These are phyloP conservation scores for Caenorhabditis remanei DNA, from an alignment of 1,140 invertebrate species.

Conservation along the genomic window DNA sequence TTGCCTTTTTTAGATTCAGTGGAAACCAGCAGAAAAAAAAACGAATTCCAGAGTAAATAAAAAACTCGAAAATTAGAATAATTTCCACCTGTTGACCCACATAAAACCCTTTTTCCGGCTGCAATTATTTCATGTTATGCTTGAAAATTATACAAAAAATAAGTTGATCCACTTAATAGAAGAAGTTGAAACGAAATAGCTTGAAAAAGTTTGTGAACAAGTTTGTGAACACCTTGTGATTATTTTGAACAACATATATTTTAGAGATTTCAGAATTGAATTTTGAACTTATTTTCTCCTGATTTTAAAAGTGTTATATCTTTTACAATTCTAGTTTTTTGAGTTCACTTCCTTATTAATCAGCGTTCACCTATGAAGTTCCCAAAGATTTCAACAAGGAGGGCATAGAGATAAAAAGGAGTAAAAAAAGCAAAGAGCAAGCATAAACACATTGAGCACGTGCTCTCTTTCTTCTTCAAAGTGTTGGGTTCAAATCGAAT, in stretches of 20 bases:
- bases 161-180: too few relatives aligned
- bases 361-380: background rate
- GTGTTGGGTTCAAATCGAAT: slow-evolving; percentile 40
- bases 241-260: too few relatives aligned
- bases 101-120: background rate
- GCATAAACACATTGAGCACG: slow-evolving; percentile 50
- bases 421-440: slow-evolving; percentile 39
- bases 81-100: background rate
- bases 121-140: background rate
- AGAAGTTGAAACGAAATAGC: too few relatives aligned
- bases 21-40: background rate
- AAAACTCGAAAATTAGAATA: background rate
- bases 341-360: background rate
- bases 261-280: too few relatives aligned
- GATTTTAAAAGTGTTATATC: too few relatives aligned
- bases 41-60: background rate
- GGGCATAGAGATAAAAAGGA: background rate
- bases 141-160: background rate
- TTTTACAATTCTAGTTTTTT: too few relatives aligned
- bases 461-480: slow-evolving; percentile 3
- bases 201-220: too few relatives aligned
- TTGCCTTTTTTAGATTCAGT: too few relatives aligned
- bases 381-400: background rate
- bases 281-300: too few relatives aligned
- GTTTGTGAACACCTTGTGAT: too few relatives aligned